A percentile compares a stretch with the other conserved stretches of the same genome.
These are phyloP conservation scores for Oreochromis spilurus DNA, from an alignment of 2,113 vertebrate genomes.

Conservation along the genomic window DNA sequence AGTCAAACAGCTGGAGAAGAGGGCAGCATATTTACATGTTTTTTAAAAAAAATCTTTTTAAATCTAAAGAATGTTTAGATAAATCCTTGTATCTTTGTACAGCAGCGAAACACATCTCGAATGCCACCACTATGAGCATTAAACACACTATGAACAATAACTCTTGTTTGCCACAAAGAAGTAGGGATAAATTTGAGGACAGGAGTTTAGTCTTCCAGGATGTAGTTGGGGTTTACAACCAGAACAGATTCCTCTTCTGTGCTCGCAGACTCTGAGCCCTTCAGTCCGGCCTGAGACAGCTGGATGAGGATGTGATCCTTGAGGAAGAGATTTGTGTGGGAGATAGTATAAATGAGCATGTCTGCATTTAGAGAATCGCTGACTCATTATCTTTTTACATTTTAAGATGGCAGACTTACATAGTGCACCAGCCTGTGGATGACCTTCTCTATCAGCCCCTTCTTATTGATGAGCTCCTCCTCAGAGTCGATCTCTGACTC, in stretches of 20 bases:
- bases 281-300: constrained; percentile 84
- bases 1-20: not conserved
- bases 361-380: not conserved
- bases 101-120: not conserved
- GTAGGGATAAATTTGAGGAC: not conserved
- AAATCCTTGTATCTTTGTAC: constrained; percentile 1
- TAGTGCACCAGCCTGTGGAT: constrained; percentile 92
- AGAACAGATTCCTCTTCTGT: constrained; percentile 79
- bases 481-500: constrained; percentile 97
- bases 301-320: constrained; percentile 97
- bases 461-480: constrained; percentile 89
- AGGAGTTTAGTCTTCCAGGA: constrained; percentile 82
- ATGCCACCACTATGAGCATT: not conserved
- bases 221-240: constrained; percentile 97
- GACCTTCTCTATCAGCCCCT: constrained; percentile 92
- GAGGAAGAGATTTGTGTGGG: not conserved
- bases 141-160: not conserved
- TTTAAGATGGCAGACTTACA: constrained; percentile 68
- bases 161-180: not conserved
- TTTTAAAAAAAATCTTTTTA: not conserved
- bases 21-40: constrained; percentile 68
- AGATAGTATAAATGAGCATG: not conserved
- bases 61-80: not conserved
- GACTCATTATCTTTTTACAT: not conserved
- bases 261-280: constrained; percentile 71